Evolutionary conservation across 1,140 invertebrate genomes (phyloP), one percentile per base, ranked within the genome.

Genomic region (Aphelenchoides avenae): DNA sequence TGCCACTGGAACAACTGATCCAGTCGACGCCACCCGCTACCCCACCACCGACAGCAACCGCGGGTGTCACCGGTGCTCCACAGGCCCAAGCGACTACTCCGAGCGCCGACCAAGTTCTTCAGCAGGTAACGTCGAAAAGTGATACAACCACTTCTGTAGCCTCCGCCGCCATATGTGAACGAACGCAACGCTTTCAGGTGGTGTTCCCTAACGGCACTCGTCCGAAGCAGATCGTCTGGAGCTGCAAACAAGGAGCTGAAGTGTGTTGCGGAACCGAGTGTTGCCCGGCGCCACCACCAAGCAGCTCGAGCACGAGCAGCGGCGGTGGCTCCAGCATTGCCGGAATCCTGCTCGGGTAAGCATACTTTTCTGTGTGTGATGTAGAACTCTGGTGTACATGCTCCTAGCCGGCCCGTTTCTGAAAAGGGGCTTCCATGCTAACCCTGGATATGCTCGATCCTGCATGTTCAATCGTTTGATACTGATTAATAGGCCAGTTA

Each of bases 231-330:
- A 59, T 70, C 27, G 60, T 64, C 15, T 70, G 68, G 68, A 47
- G 54, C 9, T 70, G 68, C 37, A 51, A 56, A 26, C 37, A 56
- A 22, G 52, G 52, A 0, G 22, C 22, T 18, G 69, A 70, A 53
- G 31, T 58, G 29, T 70, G 68, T 39, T 70, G 68, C 46, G 68
- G 68, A 9, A 67, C 50, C 5, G 68, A 70, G 24, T 70, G 68
- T 34, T 70, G 68, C 26, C 53, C 68, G 1, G 43, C 47, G 3
- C 69, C 60, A 15, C 29, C 2, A 29, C 13, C 11, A n/a, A 13
- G n/a, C 46, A 37, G 11, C 49, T 43, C 26, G 41, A 53, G 7
- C 29, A 39, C 15, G n/a, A 33, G n/a, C 37, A 41, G 42, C 20
- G 52, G 57, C 49, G 6, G 30, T 55, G 37, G 39, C 22, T 18